Conservation (phyloP, 2,888 invertebrate species). For the Caenorhabditis angaria region DNA sequence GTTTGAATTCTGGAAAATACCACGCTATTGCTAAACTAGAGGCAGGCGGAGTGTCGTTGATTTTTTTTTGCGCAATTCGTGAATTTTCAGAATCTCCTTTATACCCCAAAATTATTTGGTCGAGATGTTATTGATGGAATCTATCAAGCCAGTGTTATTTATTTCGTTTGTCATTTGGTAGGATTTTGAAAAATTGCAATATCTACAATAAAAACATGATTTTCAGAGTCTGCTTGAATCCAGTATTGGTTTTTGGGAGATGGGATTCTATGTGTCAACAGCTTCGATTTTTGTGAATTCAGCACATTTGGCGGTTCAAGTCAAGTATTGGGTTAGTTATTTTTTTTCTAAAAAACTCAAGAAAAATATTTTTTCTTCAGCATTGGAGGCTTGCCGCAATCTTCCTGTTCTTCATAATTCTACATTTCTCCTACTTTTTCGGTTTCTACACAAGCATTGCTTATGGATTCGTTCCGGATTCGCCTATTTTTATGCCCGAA, state of each 20-base stretch:
- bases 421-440: conserved; percentile 49
- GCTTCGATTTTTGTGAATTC: conserved; percentile 88
- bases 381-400: conserved; percentile 38
- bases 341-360: no score
- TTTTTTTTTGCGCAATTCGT: neutral
- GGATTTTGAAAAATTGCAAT: conserved; percentile 10
- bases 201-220: neutral
- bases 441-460: conserved; percentile 10
- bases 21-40: neutral
- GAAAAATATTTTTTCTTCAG: no score
- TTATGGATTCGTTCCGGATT: conserved; percentile 35
- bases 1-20: neutral
- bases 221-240: conserved; percentile 64
- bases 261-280: conserved; percentile 87
- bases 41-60: neutral
- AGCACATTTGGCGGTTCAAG: conserved; percentile 87
- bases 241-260: conserved; percentile 85
- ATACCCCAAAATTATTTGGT: conserved; percentile 80
- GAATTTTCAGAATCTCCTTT: conserved; percentile 33
- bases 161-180: conserved; percentile 82
- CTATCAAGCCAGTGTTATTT: conserved; percentile 90
- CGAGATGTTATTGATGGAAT: conserved; percentile 86
- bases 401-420: conserved; percentile 54
- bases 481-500: conserved; percentile 45
- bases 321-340: conserved; percentile 90